Evolutionary conservation across 2,888 invertebrate genomes (phyloP).

Genomic region (Macrosiphum euphorbiae): DNA sequence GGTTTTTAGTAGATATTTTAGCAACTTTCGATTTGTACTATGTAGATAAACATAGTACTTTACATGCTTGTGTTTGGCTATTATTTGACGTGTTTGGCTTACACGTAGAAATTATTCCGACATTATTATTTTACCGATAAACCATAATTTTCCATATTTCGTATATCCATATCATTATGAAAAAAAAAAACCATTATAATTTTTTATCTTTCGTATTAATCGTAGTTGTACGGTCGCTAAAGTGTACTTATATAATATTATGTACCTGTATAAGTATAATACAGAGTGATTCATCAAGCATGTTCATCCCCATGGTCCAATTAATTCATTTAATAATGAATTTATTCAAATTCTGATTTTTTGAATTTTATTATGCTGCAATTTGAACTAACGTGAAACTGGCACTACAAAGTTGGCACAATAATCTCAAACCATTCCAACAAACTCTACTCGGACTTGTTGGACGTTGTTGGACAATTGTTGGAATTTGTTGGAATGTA

Average conservation of each 20-base stretch:
- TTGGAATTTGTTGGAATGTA: no score
- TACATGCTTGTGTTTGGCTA: background rate
- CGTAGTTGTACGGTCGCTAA: background rate
- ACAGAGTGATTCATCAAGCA: background rate
- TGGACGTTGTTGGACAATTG: no score
- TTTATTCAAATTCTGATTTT: background rate
- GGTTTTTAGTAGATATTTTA: background rate
- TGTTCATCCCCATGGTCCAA: background rate
- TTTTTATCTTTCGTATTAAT: background rate
- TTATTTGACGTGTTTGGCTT: background rate
- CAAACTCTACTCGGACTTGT: no score
- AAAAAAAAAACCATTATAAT: background rate
- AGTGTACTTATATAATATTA: background rate
- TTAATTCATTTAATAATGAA: background rate
- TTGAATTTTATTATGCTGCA: background rate
- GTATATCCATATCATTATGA: background rate
- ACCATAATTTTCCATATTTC: constrained; percentile 9
- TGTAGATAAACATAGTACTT: background rate
- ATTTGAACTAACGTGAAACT: no score
- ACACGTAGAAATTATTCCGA: background rate
- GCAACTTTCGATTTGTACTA: no score
- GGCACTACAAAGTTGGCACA: no score
- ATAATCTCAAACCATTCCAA: no score
- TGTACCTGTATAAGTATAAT: background rate
- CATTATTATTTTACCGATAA: background rate